Conservation (phyloP, 2,113 vertebrate genomes). For the Pardalotus punctatus region DNA sequence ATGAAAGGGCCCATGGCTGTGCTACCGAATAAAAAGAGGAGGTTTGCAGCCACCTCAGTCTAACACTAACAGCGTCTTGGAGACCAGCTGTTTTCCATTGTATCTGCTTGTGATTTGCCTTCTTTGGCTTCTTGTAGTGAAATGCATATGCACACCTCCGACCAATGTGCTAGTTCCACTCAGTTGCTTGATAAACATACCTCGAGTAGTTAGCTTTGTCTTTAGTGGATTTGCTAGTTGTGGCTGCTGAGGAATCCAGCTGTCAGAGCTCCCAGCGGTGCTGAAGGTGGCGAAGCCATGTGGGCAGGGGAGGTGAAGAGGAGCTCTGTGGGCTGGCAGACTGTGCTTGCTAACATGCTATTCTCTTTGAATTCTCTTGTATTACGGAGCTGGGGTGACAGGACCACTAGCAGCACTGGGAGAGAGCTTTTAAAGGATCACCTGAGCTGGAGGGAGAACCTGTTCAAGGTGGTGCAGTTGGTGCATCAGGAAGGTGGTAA, state of each 20-base stretch:
- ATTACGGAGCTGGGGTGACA: neutral
- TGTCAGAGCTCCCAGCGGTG: neutral
- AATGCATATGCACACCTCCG: neutral
- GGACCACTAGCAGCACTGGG: neutral
- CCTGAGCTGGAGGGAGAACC: fast-evolving
- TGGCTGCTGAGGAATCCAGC: neutral
- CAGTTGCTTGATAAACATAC: neutral
- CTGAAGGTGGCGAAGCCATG: neutral
- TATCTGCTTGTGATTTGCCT: neutral
- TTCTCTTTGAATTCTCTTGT: neutral
- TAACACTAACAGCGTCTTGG: neutral
- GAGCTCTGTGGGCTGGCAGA: neutral
- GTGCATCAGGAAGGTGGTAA: neutral
- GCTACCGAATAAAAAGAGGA: neutral
- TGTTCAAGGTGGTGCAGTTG: neutral
- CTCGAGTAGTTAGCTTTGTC: neutral
- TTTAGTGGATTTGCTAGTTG: neutral
- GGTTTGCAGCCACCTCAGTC: neutral
- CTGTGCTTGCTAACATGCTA: neutral
- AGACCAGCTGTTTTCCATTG: neutral
- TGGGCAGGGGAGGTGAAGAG: neutral
- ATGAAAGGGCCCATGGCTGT: neutral
- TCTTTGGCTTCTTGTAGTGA: neutral
- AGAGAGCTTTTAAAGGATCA: neutral
- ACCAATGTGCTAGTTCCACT: neutral